phyloP scores from a whole-genome alignment of 2,888 invertebrate genomes.

The Vanessa cardui region DNA sequence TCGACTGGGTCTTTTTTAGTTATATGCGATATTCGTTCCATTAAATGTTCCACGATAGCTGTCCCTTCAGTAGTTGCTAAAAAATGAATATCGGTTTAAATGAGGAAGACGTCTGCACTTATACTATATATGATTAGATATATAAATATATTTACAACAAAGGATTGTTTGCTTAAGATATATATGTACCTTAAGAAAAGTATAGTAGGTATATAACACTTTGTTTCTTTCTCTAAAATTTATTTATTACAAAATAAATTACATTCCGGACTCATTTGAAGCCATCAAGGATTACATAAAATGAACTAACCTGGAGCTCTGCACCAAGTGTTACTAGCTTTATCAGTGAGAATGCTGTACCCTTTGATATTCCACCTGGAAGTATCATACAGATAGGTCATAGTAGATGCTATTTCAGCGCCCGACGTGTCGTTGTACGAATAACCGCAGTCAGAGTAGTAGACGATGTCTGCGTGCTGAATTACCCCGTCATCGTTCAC shows the following conservation, averaged over 20 bases:
- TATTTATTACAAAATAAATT: no score
- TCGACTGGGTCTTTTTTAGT: slow-evolving; percentile 82
- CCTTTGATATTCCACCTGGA: slow-evolving; percentile 71
- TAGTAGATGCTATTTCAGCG: slow-evolving; percentile 49
- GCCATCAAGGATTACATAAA: background rate
- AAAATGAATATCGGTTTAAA: background rate
- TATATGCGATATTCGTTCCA: slow-evolving; percentile 85
- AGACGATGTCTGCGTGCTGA: slow-evolving; percentile 76
- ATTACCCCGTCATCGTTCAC: slow-evolving; percentile 81
- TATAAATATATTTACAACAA: no score
- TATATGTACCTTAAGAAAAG: no score
- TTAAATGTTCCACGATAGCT: slow-evolving; percentile 83
- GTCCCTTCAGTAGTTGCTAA: slow-evolving; percentile 82
- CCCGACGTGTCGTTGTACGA: slow-evolving; percentile 64
- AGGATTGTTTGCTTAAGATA: no score
- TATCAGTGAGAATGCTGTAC: slow-evolving; percentile 84
- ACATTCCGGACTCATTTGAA: background rate
- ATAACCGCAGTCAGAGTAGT: slow-evolving; percentile 67
- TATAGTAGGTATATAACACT: no score
- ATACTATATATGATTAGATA: no score
- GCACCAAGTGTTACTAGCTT: slow-evolving; percentile 85
- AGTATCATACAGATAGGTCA: slow-evolving; percentile 80
- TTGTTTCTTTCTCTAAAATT: no score
- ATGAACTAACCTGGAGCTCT: slow-evolving; percentile 85
- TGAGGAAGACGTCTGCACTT: no score